Conservation (phyloP, 1,140 invertebrate genomes). For the Vollenhovia emeryi region DNA sequence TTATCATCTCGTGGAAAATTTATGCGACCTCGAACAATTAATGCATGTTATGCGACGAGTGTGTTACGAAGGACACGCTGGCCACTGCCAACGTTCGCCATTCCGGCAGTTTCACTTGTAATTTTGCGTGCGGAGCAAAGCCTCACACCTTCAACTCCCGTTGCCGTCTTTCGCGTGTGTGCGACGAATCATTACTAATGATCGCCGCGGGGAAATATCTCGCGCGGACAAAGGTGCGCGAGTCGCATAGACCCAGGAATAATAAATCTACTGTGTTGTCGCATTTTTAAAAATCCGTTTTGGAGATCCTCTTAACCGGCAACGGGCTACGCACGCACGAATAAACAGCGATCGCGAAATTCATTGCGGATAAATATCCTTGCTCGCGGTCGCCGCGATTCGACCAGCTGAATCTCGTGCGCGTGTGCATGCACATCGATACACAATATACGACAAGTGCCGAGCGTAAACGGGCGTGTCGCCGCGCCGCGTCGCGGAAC, state of each 20-base stretch:
- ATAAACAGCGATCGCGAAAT: background rate
- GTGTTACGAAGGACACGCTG: constrained; percentile 26
- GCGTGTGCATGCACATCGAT: background rate
- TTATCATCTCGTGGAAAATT: constrained; percentile 49
- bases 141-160: background rate
- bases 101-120: too few relatives aligned
- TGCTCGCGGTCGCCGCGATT: background rate
- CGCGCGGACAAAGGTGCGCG: background rate
- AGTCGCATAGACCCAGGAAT: background rate
- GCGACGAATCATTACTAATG: background rate
- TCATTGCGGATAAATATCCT: background rate
- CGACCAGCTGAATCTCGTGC: background rate
- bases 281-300: constrained; percentile 1
- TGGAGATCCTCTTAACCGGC: background rate
- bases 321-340: background rate
- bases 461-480: background rate
- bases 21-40: constrained; percentile 41
- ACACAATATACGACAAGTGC: background rate
- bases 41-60: constrained; percentile 13
- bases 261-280: background rate
- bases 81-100: background rate
- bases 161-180: background rate
- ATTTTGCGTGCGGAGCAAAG: constrained; percentile 37
- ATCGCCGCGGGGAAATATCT: background rate
- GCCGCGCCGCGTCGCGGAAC: background rate